Evolutionary conservation across 2,113 vertebrate genomes (phyloP), one percentile per base, ranked within the genome.

Genomic region (Rhegmatorhina hoffmannsi): DNA sequence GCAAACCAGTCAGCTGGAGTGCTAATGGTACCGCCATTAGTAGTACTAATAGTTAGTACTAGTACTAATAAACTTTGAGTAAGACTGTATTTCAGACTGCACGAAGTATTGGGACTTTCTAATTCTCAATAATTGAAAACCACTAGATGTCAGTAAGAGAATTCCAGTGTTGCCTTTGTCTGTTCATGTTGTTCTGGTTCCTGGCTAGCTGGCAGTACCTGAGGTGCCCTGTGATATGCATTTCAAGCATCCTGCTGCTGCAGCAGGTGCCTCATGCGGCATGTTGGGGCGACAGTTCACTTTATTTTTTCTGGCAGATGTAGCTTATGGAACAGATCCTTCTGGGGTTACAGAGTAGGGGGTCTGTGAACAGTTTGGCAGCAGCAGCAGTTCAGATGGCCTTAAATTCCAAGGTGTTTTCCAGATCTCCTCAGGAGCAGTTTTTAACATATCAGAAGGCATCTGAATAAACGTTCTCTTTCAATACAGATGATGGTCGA

Each of bases 401-500:
- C 24, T 28, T 40, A 49, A 83, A 74, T 44, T 74, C 15, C 8
- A 31, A 3, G 12, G 26, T 55, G 47, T 40, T 91, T 33, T 70
- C 20, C 24, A 56, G 59, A 55, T 43, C 31, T 46, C 31, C 31
- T 66, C 6, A 3, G 10, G 6, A 76, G 13, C 21, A 17, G 7
- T 68, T 72, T 64, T 40, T 73, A 85, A 46, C 8, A 31, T 9
- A 12, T 68, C 14, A 43, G 60, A 56, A 78, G 17, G 31, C 18
- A 69, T 29, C 4, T 1, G 12, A 40, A 7, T 38, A 33, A 74
- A 64, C 5, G 0, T 44, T 34, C 12, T 68, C 12, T 88, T 87
- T 59, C 60, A 44, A 89, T 92, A 36, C 96, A 99, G 99, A 99
- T 92, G 99, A 99, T 59, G 99, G 99, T 10, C 98, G 99, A 94